Evolutionary conservation across 2,888 invertebrate species (phyloP).

Genomic region (Chymomyza fuscimana): DNA sequence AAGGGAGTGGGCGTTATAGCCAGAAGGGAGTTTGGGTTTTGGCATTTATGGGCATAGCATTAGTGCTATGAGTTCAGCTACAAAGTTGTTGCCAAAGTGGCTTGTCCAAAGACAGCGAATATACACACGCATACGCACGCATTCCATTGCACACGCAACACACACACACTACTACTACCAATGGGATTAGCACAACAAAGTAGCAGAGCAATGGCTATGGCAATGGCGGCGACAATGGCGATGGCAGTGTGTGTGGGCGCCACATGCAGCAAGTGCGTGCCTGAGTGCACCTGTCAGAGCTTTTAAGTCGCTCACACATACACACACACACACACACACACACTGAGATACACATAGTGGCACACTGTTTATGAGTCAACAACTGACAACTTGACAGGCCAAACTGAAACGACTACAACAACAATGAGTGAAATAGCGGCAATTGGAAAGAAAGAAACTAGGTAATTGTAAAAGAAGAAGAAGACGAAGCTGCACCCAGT

Average conservation of each 20-base stretch:
- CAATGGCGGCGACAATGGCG: background rate
- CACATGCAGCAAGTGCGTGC: slow-evolving; percentile 49
- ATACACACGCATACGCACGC: slow-evolving; percentile 10
- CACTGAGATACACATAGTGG: slow-evolving; percentile 26
- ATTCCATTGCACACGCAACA: background rate
- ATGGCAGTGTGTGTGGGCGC: slow-evolving; percentile 13
- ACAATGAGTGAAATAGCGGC: slow-evolving; percentile 2
- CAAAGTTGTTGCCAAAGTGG: slow-evolving; percentile 18
- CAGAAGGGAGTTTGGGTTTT: background rate
- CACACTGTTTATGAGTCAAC: slow-evolving; percentile 49
- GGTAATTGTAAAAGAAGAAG: background rate
- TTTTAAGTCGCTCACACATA: slow-evolving; percentile 38
- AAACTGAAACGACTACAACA: slow-evolving; percentile 26
- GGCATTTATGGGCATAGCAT: slow-evolving; percentile 37
- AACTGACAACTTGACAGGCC: slow-evolving; percentile 71
- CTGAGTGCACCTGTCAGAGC: slow-evolving; percentile 65
- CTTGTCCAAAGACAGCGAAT: background rate
- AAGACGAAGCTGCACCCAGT: too few relatives aligned
- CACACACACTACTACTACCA: slow-evolving; percentile 20
- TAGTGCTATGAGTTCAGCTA: slow-evolving; percentile 22
- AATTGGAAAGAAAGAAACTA: background rate
- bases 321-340: background rate
- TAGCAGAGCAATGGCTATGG: slow-evolving; percentile 5
- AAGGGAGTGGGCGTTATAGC: background rate
- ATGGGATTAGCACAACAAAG: slow-evolving; percentile 43